Conservation (phyloP, 2,797 vertebrate genomes). For the Hirundo rustica region DNA sequence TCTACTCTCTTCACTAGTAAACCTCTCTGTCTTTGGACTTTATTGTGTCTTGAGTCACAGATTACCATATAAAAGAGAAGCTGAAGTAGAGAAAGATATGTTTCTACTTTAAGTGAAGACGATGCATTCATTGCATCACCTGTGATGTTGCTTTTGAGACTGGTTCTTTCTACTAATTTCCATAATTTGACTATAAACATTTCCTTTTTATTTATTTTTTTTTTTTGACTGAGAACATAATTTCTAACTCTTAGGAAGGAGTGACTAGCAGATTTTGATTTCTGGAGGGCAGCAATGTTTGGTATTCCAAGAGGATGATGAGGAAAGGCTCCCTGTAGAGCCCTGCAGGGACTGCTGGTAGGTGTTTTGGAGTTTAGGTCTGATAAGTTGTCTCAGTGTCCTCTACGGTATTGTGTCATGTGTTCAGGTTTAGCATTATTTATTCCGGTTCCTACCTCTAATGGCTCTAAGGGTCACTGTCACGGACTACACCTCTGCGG, state of each 20-base stretch:
- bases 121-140: neutral
- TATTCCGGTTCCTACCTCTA: neutral
- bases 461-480: neutral
- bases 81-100: neutral
- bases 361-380: neutral
- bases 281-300: neutral
- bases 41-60: neutral
- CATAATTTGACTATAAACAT: neutral
- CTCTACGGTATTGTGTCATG: rapidly evolving
- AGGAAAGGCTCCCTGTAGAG: neutral
- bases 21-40: neutral
- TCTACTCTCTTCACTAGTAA: neutral
- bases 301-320: neutral
- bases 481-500: neutral
- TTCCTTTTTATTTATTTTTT: neutral
- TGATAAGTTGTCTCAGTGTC: neutral
- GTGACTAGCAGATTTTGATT: neutral
- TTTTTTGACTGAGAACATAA: neutral
- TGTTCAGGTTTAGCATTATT: neutral
- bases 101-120: neutral
- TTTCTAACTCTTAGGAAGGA: neutral
- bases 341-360: neutral
- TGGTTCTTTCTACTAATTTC: neutral
- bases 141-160: neutral
- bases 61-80: neutral